Conservation (phyloP, 2,888 invertebrate species). For the Drosophila tanythrix region DNA sequence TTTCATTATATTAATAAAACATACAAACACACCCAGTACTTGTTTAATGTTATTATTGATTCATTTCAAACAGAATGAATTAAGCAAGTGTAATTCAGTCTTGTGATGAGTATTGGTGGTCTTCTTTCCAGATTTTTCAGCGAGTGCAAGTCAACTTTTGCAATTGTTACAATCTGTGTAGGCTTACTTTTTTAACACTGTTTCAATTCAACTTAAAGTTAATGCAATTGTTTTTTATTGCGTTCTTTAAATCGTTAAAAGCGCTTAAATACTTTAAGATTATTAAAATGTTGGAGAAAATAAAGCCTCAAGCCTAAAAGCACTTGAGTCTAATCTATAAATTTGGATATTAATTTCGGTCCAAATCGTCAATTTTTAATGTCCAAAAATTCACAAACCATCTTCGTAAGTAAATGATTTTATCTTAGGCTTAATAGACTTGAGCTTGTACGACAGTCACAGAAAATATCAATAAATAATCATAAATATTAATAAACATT, state of each 20-base stretch:
- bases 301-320: not conserved
- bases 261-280: not conserved
- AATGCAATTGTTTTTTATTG: not conserved
- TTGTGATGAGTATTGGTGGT: not conserved
- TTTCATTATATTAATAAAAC: constrained; percentile 37
- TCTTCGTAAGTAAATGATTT: not conserved
- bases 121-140: not conserved
- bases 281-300: not conserved
- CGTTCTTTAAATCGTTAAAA: not conserved
- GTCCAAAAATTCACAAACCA: not conserved
- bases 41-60: not conserved
- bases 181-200: no score
- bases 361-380: not conserved
- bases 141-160: not conserved
- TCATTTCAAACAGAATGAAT: not conserved
- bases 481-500: not conserved
- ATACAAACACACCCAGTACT: constrained; percentile 56
- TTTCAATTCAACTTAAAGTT: not conserved
- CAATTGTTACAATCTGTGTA: not conserved
- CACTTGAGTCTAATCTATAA: not conserved
- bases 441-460: not conserved
- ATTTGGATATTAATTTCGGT: not conserved
- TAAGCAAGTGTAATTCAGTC: not conserved
- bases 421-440: not conserved
- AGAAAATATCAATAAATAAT: not conserved